Evolutionary conservation across 2,888 invertebrate genomes (phyloP).

Genomic region (Imbricaverruca yamaguchii): DNA sequence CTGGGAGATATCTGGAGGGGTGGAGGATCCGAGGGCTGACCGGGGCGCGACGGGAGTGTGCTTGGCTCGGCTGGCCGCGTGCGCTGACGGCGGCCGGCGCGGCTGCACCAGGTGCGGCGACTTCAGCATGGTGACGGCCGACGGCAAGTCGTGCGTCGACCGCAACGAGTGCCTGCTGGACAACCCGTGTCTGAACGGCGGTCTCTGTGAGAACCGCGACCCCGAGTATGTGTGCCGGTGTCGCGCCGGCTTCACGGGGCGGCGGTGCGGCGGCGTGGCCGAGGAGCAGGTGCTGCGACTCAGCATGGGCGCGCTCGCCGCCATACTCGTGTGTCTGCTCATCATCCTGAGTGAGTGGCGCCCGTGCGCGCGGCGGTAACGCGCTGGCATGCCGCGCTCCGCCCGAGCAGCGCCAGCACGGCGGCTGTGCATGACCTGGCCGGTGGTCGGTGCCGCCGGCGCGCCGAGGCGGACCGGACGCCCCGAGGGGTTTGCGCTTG

Average conservation of each 20-base stretch:
- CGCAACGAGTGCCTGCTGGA: constrained; percentile 85
- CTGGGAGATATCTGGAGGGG: no score
- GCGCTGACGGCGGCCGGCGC: neutral
- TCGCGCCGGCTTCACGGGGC: constrained; percentile 86
- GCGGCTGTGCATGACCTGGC: no score
- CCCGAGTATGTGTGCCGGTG: constrained; percentile 83
- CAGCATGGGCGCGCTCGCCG: constrained; percentile 93
- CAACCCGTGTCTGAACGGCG: constrained; percentile 87
- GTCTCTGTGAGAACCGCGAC: constrained; percentile 84
- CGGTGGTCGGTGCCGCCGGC: no score
- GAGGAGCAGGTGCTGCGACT: constrained; percentile 91
- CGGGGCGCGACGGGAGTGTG: no score
- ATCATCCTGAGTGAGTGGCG: constrained; percentile 86
- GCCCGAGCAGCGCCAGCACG: no score
- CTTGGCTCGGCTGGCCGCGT: no score
- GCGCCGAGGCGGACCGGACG: neutral
- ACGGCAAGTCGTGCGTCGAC: constrained; percentile 88
- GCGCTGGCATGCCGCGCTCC: no score
- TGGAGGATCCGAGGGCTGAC: no score
- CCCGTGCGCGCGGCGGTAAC: neutral
- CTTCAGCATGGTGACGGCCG: constrained; percentile 80
- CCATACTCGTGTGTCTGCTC: constrained; percentile 93
- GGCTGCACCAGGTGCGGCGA: constrained; percentile 70
- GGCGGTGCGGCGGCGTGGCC: constrained; percentile 86
- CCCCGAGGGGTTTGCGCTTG: neutral